Evolutionary conservation across 2,888 invertebrate species (phyloP).

Genomic region (Agriopis aurantiaria): DNA sequence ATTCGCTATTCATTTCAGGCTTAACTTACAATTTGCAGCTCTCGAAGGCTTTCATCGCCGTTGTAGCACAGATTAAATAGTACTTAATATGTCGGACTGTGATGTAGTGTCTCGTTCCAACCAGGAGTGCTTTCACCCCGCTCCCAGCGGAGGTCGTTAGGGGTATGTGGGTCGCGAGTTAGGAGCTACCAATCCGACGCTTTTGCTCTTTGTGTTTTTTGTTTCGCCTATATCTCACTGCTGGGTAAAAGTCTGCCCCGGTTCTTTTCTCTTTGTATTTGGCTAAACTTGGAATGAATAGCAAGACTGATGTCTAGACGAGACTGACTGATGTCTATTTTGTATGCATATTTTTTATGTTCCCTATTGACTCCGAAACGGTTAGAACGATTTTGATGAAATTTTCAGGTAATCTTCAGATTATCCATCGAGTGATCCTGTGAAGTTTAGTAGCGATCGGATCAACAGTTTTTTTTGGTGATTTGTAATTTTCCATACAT

Average conservation of each 20-base stretch:
- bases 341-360: no score
- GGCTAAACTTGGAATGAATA: slow-evolving; percentile 4
- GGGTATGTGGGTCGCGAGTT: slow-evolving; percentile 58
- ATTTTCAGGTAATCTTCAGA: no score
- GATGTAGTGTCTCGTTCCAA: slow-evolving; percentile 21
- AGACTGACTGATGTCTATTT: no score
- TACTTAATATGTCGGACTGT: slow-evolving; percentile 2
- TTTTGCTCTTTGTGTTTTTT: slow-evolving; percentile 35
- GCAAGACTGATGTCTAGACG: background rate
- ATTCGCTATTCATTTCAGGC: slow-evolving; percentile 15
- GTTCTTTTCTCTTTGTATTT: background rate
- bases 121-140: slow-evolving; percentile 21
- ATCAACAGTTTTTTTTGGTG: no score
- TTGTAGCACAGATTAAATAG: slow-evolving; percentile 6
- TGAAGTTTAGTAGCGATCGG: no score
- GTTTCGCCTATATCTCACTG: background rate
- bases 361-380: no score
- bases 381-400: no score
- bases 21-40: slow-evolving; percentile 21
- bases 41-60: slow-evolving; percentile 17
- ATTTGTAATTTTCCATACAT: no score
- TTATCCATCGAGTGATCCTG: no score
- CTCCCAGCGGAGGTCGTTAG: slow-evolving; percentile 43
- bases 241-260: no score
- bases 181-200: slow-evolving; percentile 34